Evolutionary conservation across 2,113 vertebrate species (phyloP).

Genomic region (Thryonomys swinderianus): DNA sequence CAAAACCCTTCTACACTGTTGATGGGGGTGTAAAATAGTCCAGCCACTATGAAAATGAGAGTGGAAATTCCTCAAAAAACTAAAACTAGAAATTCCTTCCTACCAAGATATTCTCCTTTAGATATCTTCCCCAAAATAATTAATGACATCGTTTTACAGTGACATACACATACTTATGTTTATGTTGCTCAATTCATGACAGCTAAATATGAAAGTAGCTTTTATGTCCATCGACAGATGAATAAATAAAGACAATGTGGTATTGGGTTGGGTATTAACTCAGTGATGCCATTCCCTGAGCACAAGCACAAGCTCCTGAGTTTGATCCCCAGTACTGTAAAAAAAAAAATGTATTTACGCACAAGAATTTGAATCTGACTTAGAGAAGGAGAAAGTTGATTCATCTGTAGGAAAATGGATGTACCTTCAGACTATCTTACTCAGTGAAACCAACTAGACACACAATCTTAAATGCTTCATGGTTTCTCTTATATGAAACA

Average conservation of each 20-base stretch:
- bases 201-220: neutral
- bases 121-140: neutral
- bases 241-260: neutral
- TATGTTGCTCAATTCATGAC: neutral
- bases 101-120: neutral
- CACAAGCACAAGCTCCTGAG: no score
- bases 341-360: neutral
- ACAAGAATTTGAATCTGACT: neutral
- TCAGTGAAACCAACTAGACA: neutral
- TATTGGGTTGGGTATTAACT: no score
- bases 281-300: no score
- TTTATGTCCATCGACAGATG: neutral
- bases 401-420: neutral
- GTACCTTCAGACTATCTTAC: neutral
- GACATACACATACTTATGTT: neutral
- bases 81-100: neutral
- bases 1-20: neutral
- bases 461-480: neutral
- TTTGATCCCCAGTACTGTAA: no score
- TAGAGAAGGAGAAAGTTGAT: neutral
- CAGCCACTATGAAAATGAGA: neutral
- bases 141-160: neutral
- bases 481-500: neutral
- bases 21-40: neutral
- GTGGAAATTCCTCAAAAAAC: neutral